A percentile compares a stretch with the other conserved stretches of the same genome.
Evolutionary conservation across 2,113 vertebrate genomes (phyloP).

Genomic region (Dolichallabes microphthalmus): DNA sequence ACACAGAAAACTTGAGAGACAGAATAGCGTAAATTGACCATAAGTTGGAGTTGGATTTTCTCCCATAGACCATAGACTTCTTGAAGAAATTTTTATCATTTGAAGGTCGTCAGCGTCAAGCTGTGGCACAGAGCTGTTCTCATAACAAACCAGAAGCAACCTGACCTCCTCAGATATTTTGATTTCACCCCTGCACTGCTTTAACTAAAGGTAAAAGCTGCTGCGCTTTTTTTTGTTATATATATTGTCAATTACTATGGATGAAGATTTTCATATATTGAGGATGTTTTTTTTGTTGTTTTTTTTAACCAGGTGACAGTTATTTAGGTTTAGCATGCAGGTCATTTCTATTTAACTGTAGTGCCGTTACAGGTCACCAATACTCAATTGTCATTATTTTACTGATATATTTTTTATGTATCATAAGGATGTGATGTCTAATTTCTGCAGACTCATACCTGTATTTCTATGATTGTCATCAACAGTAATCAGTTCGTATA

Average conservation of each 20-base stretch:
- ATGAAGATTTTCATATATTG: background rate
- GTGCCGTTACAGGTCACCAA: background rate
- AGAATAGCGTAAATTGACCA: slow-evolving; percentile 10
- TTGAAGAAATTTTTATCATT: slow-evolving; percentile 54
- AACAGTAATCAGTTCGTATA: background rate
- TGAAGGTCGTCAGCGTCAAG: slow-evolving; percentile 66
- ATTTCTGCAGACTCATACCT: background rate
- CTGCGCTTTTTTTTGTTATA: background rate
- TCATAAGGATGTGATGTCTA: background rate
- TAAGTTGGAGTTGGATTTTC: slow-evolving; percentile 46
- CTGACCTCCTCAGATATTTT: slow-evolving; percentile 12
- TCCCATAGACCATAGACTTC: slow-evolving; percentile 52
- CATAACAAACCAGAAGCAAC: slow-evolving; percentile 23
- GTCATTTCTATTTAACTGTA: background rate
- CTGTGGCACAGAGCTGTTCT: slow-evolving; percentile 20
- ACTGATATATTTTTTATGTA: background rate
- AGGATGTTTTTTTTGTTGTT: background rate
- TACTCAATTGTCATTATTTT: background rate
- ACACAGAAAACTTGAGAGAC: background rate
- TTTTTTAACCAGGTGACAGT: background rate
- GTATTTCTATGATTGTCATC: background rate
- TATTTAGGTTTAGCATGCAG: background rate
- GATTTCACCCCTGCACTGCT: background rate
- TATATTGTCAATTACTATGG: background rate
- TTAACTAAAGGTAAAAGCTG: slow-evolving; percentile 38